phyloP scores from a whole-genome alignment of 23 tunicate species.

The Clavelina lepadiformis region DNA sequence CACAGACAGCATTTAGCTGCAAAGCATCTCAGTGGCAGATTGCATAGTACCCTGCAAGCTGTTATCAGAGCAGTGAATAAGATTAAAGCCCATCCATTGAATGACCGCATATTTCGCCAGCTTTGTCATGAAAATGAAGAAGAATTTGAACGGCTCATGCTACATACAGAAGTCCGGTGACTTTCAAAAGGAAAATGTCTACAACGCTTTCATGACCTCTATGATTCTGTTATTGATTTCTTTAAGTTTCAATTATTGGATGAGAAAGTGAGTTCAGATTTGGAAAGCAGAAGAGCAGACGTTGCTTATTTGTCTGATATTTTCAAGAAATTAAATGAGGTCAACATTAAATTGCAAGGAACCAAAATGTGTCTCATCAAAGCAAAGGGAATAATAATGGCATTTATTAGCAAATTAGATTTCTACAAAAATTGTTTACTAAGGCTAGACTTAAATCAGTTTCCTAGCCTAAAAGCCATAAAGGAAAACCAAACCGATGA shows the following conservation, averaged over 20 bases:
- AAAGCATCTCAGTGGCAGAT: conserved; percentile 18
- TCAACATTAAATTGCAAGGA: too few relatives aligned
- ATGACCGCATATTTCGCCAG: conserved; percentile 31
- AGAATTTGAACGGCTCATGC: conserved; percentile 42
- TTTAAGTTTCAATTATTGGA: too few relatives aligned
- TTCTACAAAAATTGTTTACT: conserved; percentile 16
- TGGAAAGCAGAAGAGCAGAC: too few relatives aligned
- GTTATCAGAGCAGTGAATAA: conserved; percentile 28
- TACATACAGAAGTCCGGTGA: conserved; percentile 37
- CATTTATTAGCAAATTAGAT: too few relatives aligned
- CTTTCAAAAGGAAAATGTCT: conserved; percentile 39
- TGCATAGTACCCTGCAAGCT: conserved; percentile 19
- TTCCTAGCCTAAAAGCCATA: conserved; percentile 7
- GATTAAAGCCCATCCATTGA: conserved; percentile 25
- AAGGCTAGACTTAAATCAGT: conserved; percentile 17
- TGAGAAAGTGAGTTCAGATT: too few relatives aligned
- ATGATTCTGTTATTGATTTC: conserved; percentile 33
- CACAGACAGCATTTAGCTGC: conserved; percentile 51
- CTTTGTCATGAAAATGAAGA: conserved; percentile 37
- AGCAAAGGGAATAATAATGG: too few relatives aligned
- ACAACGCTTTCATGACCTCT: conserved; percentile 28
- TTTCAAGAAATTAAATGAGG: too few relatives aligned
- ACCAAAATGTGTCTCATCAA: too few relatives aligned
- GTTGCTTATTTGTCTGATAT: too few relatives aligned
- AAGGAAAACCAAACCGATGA: conserved; percentile 16